phyloP scores from a whole-genome alignment of 2,888 invertebrate genomes.

The Pseudococcus jackbeardsleyi region DNA sequence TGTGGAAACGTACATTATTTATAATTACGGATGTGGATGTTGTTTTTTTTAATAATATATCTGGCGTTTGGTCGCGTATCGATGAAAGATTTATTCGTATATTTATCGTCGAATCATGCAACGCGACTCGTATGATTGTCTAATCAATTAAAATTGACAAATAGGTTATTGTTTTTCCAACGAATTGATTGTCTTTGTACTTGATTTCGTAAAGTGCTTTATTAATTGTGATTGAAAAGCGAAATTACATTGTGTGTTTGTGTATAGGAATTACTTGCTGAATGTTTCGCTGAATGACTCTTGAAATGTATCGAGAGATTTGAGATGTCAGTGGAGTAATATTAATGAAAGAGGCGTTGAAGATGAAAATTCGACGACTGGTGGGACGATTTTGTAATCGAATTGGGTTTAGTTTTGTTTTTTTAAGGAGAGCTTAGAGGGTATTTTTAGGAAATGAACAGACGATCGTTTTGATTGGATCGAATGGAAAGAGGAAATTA shows the following conservation, averaged over 20 bases:
- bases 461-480: too few species aligned
- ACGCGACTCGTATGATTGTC: background rate
- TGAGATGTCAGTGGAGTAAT: too few species aligned
- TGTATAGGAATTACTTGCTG: too few species aligned
- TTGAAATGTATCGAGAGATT: too few species aligned
- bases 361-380: too few species aligned
- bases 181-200: background rate
- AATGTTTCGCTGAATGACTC: too few species aligned
- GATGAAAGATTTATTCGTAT: background rate
- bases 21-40: background rate
- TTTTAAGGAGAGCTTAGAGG: too few species aligned
- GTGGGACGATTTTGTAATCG: too few species aligned
- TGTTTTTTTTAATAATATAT: background rate
- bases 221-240: background rate
- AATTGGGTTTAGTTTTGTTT: too few species aligned
- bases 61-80: background rate
- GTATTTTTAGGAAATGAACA: too few species aligned
- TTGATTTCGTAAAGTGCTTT: background rate
- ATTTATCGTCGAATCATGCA: background rate
- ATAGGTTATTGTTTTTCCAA: background rate
- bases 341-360: too few species aligned
- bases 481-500: too few species aligned
- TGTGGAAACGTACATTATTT: background rate
- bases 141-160: background rate
- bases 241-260: background rate